These are phyloP conservation scores for Elmis aenea DNA, from an alignment of 2,888 invertebrate genomes.

Conservation along the genomic window DNA sequence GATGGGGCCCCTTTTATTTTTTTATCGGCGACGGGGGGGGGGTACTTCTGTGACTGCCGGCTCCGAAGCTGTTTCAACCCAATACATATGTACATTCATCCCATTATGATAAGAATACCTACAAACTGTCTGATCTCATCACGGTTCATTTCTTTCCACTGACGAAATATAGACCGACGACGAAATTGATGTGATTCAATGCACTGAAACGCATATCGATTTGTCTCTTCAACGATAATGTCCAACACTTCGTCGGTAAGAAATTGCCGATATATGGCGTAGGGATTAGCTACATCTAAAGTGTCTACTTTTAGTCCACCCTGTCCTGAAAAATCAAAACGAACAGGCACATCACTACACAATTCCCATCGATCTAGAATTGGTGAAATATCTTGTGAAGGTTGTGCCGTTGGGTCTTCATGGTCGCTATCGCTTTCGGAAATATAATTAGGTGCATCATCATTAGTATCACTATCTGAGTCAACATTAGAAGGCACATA, in stretches of 20 bases:
- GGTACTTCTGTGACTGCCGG: too few species aligned
- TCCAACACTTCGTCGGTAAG: constrained; percentile 7
- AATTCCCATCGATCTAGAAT: too few species aligned
- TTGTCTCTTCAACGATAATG: constrained; percentile 3
- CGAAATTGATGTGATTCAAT: background rate
- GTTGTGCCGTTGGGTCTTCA: too few species aligned
- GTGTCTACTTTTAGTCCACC: constrained; percentile 2
- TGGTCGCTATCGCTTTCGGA: too few species aligned
- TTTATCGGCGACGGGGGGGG: too few species aligned
- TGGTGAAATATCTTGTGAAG: too few species aligned
- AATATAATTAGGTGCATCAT: too few species aligned
- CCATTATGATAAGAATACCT: constrained; percentile 3
- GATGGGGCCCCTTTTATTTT: too few species aligned
- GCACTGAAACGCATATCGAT: constrained; percentile 5
- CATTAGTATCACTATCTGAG: too few species aligned
- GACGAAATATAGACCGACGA: constrained; percentile 1
- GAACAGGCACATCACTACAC: background rate
- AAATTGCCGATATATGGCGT: background rate
- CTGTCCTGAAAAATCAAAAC: constrained; percentile 4
- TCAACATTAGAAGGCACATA: too few species aligned
- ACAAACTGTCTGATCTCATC: constrained; percentile 3
- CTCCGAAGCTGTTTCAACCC: too few species aligned
- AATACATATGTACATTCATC: too few species aligned
- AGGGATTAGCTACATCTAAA: constrained; percentile 2
- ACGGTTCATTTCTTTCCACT: constrained; percentile 2